Evolutionary conservation across 2,888 invertebrate genomes (phyloP).

Genomic region (Drosophila sordidula): DNA sequence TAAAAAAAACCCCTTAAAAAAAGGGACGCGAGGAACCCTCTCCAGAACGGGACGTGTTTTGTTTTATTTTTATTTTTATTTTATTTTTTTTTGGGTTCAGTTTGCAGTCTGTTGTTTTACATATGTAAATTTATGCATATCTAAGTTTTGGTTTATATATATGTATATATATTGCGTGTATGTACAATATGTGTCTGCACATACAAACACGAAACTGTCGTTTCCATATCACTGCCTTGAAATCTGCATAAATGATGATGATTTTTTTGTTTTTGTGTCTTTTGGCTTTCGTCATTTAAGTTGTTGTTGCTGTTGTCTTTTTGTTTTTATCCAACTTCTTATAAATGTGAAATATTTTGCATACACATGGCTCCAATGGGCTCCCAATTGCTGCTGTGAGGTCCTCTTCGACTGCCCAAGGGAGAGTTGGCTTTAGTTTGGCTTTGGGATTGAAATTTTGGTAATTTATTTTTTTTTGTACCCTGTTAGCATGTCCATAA

Average conservation of each 20-base stretch:
- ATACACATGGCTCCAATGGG: conserved; percentile 44
- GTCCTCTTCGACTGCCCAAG: conserved; percentile 43
- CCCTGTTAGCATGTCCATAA: neutral
- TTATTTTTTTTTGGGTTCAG: conserved; percentile 23
- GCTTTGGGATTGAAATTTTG: conserved; percentile 56
- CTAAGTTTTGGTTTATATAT: conserved; percentile 43
- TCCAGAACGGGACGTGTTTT: conserved; percentile 2
- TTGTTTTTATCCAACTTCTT: conserved; percentile 53
- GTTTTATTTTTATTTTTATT: neutral
- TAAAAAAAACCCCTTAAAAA: conserved; percentile 44
- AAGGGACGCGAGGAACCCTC: conserved; percentile 41
- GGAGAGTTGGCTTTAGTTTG: conserved; percentile 38
- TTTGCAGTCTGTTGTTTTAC: conserved; percentile 49
- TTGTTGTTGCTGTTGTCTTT: conserved; percentile 24
- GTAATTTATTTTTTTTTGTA: conserved; percentile 34
- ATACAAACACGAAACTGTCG: conserved; percentile 58
- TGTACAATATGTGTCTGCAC: conserved; percentile 13
- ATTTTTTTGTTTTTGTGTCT: conserved; percentile 40
- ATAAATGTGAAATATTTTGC: conserved; percentile 65
- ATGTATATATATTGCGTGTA: conserved; percentile 18
- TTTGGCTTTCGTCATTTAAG: conserved; percentile 66
- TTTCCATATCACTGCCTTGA: conserved; percentile 65
- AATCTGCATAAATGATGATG: conserved; percentile 81
- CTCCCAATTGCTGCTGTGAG: conserved; percentile 30
- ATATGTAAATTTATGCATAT: conserved; percentile 72